Conservation (phyloP, 2,797 vertebrate species). For the Clarias pachynema region DNA sequence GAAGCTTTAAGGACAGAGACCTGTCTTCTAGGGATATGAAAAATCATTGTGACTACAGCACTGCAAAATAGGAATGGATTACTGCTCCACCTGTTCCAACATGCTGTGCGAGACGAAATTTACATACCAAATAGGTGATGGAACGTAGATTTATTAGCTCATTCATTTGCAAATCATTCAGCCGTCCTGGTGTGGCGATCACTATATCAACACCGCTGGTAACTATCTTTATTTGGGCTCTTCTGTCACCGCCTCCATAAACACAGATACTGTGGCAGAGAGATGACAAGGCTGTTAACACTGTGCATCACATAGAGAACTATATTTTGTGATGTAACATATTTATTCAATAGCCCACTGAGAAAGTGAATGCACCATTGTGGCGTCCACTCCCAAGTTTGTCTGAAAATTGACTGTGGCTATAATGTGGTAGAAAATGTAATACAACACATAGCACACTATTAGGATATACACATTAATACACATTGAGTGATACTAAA, state of each 20-base stretch:
- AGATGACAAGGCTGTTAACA: not conserved
- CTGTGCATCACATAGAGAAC: not conserved
- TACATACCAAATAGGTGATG: slow-evolving; percentile 88
- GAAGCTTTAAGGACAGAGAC: not conserved
- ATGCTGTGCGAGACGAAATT: not conserved
- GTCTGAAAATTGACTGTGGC: not conserved
- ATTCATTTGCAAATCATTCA: slow-evolving; percentile 97
- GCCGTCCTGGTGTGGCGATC: slow-evolving; percentile 93
- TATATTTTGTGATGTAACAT: not conserved
- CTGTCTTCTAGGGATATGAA: not conserved
- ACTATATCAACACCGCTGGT: slow-evolving; percentile 90
- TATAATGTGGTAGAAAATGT: not conserved
- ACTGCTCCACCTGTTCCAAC: not conserved
- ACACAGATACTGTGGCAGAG: slow-evolving; percentile 82
- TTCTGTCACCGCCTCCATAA: slow-evolving; percentile 91
- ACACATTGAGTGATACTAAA: not conserved
- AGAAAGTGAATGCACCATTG: not conserved
- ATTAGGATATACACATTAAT: not conserved
- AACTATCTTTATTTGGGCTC: slow-evolving; percentile 82
- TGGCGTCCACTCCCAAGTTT: not conserved
- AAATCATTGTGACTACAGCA: not conserved
- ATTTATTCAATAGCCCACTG: not conserved
- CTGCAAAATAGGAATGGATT: not conserved
- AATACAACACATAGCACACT: not conserved
- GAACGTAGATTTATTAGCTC: slow-evolving; percentile 85